phyloP scores from a whole-genome alignment of 2,888 invertebrate genomes.

The Andrena minutula region DNA sequence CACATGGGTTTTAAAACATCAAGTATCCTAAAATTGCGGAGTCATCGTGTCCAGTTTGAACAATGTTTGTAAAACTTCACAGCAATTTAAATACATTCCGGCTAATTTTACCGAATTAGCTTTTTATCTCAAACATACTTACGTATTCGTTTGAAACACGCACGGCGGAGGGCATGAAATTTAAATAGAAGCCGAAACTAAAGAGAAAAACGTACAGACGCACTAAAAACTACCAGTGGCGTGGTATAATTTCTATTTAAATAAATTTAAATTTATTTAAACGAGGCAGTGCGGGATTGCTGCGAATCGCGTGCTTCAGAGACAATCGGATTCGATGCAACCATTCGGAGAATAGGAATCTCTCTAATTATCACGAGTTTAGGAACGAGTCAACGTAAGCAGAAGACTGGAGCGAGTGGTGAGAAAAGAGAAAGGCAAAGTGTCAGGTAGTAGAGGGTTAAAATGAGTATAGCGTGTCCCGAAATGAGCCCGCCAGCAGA shows the following conservation, averaged over 20 bases:
- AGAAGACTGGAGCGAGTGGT: constrained; percentile 5
- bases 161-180: constrained; percentile 27
- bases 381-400: not conserved
- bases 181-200: constrained; percentile 23
- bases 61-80: not conserved
- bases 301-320: constrained; percentile 9
- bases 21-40: too few species aligned
- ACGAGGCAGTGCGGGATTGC: constrained; percentile 15
- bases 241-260: constrained; percentile 52
- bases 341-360: constrained; percentile 25
- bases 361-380: constrained; percentile 36
- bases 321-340: constrained; percentile 17
- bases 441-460: constrained; percentile 56
- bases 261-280: constrained; percentile 58
- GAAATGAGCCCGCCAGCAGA: constrained; percentile 61
- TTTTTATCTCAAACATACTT: constrained; percentile 21
- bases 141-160: constrained; percentile 23
- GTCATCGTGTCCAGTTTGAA: not conserved
- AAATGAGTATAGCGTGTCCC: constrained; percentile 66
- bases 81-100: constrained; percentile 11
- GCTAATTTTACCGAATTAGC: not conserved
- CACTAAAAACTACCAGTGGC: not conserved
- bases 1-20: too few species aligned
- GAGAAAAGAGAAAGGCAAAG: constrained; percentile 36
- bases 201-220: not conserved